Base-by-base conservation (phyloP, 2,888 invertebrate genomes). In the Hetaerina titia region DNA sequence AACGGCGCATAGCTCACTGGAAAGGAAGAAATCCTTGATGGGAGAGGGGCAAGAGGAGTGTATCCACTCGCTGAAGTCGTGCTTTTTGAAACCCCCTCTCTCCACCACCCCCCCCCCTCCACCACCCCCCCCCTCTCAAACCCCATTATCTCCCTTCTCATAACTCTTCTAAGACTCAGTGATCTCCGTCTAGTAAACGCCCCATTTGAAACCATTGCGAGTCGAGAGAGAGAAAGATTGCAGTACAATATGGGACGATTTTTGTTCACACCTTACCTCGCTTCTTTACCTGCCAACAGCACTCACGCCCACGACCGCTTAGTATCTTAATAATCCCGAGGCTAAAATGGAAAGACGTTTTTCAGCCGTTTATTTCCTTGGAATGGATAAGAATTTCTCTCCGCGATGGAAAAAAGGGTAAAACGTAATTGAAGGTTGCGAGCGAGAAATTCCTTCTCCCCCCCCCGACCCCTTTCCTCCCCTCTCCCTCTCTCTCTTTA, bases 161-260 rank as follows among this genome's bases (percentile, higher is more conserved):
- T 81, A 81, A 81, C 31, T 81, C 81, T 81, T 15, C 81, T 15
- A 15, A 31, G 31, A 81, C 81, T 13, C 9, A 81, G 81, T 81
- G 81, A 31, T 31, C 81, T 81, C 81, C 81, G 81, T 31, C 81
- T 81, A 81, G 81, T 31, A 81, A 81, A 81, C 81, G 31, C 81
- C 81, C 81, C 81, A 81, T 81, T 81, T 81, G 81, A 81, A 81
- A 81, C 11, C 81, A 81, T 81, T 81, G 81, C 81, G 31, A 81
- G 31, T 13, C 31, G 69, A 45, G 45, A 45, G 45, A 45, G 69
- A 19, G 81, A 81, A 25, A 31, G 81, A 81, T 81, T 31, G 81
- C 31, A 81, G 81, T 31, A 15, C 81, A 81, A 81, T 81, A 81
- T 81, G 31, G 81, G 25, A 81, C 8, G 31, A 25, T 81, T 81